These are phyloP conservation scores for Andrena trimmerana DNA, from an alignment of 2,888 invertebrate species.

Conservation along the genomic window DNA sequence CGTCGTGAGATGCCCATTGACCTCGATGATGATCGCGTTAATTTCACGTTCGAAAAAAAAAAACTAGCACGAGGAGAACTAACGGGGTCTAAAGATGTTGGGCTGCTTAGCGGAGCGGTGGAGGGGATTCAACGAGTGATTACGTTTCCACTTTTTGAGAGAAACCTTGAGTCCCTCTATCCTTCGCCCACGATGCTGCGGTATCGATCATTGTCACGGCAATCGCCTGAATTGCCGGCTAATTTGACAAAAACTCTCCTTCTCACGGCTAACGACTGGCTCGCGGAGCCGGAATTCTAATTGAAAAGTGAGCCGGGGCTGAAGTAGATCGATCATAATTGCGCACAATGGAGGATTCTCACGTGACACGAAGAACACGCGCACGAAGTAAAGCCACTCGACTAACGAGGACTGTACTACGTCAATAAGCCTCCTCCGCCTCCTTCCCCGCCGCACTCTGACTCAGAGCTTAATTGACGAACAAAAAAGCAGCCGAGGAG, in stretches of 20 bases:
- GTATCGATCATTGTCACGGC: conserved; percentile 34
- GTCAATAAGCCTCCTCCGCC: conserved; percentile 57
- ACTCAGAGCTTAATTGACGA: conserved; percentile 79
- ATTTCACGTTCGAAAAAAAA: conserved; percentile 11
- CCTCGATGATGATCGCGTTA: conserved; percentile 44
- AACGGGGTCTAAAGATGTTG: neutral
- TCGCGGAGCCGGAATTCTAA: neutral
- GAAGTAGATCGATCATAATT: neutral
- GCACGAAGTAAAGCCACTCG: conserved; percentile 11
- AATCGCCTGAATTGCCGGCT: conserved; percentile 31
- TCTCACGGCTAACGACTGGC: too few relatives aligned
- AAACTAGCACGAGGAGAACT: neutral
- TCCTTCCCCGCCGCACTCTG: conserved; percentile 55
- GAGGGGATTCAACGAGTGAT: neutral
- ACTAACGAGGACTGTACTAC: conserved; percentile 48
- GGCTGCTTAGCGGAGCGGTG: neutral
- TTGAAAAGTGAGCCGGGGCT: neutral
- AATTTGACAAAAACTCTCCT: conserved; percentile 71
- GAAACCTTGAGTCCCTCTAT: conserved; percentile 1
- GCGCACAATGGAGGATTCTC: conserved; percentile 11
- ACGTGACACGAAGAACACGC: neutral
- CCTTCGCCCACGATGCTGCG: conserved; percentile 21
- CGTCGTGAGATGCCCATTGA: conserved; percentile 47
- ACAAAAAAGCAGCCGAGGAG: conserved; percentile 69
- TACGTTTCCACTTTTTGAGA: conserved; percentile 19